phyloP scores from a whole-genome alignment of 2,888 invertebrate genomes.

The Oegoconia quadripuncta region DNA sequence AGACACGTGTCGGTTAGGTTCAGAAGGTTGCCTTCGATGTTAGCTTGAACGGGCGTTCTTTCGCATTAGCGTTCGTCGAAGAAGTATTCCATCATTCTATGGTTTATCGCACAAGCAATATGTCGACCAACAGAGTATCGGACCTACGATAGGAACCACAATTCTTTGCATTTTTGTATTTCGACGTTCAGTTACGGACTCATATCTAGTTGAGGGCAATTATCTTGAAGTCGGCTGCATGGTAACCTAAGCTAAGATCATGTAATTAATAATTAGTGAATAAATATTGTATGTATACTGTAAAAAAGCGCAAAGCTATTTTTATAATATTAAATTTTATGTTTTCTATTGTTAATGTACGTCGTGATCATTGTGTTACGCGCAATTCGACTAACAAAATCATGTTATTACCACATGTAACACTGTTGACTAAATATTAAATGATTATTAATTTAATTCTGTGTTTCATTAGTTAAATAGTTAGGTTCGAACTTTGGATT shows the following conservation, averaged over 20 bases:
- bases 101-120: too few relatives aligned
- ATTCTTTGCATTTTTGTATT: too few relatives aligned
- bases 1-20: too few relatives aligned
- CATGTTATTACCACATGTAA: constrained; percentile 44
- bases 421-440: constrained; percentile 65
- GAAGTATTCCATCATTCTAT: too few relatives aligned
- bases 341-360: constrained; percentile 46
- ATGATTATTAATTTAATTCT: constrained; percentile 36
- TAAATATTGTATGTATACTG: constrained; percentile 25
- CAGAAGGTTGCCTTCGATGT: too few relatives aligned
- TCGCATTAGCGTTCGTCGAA: too few relatives aligned
- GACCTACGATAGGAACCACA: too few relatives aligned
- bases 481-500: too few relatives aligned
- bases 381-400: constrained; percentile 36
- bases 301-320: constrained; percentile 58
- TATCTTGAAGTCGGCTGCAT: not conserved
- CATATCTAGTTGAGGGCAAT: too few relatives aligned
- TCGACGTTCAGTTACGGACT: too few relatives aligned
- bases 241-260: not conserved
- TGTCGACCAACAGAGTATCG: too few relatives aligned
- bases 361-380: constrained; percentile 22
- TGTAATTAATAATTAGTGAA: constrained; percentile 3
- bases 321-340: constrained; percentile 54
- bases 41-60: too few relatives aligned
- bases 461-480: not conserved